Percentiles rank a stretch among this genome's conserved stretches.
Evolutionary conservation across 2,888 invertebrate genomes (phyloP).

Genomic region (Clunio marinus): DNA sequence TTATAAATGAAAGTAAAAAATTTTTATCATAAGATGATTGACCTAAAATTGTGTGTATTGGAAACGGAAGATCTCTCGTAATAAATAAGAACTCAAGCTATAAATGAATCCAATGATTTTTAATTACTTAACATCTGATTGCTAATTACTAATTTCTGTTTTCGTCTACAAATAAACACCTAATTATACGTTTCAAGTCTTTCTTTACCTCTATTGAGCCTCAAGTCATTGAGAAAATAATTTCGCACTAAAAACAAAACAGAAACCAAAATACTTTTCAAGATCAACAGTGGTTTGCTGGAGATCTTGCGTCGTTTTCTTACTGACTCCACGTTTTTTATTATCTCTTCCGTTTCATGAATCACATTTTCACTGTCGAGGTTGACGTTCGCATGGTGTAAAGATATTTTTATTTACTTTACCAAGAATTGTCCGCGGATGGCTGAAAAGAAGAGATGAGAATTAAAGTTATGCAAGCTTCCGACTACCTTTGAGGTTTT

Average conservation of each 20-base stretch:
- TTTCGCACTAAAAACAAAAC: neutral
- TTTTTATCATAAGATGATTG: too few relatives aligned
- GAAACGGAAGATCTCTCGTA: too few relatives aligned
- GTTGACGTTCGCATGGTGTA: neutral
- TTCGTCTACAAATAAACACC: too few relatives aligned
- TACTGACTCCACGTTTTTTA: neutral
- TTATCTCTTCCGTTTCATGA: neutral
- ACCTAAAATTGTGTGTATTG: too few relatives aligned
- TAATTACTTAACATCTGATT: too few relatives aligned
- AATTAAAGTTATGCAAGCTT: constrained; percentile 3
- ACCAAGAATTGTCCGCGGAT: neutral
- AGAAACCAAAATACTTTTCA: neutral
- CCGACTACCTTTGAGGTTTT: neutral
- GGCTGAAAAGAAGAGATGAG: neutral
- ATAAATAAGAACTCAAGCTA: too few relatives aligned
- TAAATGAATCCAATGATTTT: too few relatives aligned
- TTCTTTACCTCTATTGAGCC: neutral
- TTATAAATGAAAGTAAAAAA: too few relatives aligned
- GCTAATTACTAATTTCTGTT: too few relatives aligned
- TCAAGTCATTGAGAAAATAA: too few relatives aligned
- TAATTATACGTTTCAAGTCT: too few relatives aligned
- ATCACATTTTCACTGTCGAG: constrained; percentile 9
- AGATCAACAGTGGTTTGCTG: neutral
- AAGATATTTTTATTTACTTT: neutral
- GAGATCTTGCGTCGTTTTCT: too few relatives aligned